Base-by-base conservation (phyloP, 2,113 vertebrate genomes). In the Zonotrichia leucophrys region DNA sequence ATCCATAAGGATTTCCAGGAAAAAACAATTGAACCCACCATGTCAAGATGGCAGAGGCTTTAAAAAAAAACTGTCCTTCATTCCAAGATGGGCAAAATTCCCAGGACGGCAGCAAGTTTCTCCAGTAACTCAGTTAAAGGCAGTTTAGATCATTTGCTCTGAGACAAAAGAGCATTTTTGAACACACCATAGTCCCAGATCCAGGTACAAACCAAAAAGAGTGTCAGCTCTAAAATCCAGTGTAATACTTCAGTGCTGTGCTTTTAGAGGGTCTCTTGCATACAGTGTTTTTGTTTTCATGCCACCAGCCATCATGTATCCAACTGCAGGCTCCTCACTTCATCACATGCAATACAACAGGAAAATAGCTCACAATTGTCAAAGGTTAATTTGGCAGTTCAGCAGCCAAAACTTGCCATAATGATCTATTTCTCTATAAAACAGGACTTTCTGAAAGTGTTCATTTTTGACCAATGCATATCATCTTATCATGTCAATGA, bases 121-220 rank as follows among this genome's bases (percentile, higher is more conserved):
- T 84, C 24, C 89, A 78, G 66, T 37, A 91, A 82, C 47, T 88
- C 63, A 35, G 44, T 22, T 83, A 81, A 95, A 96, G 64, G 39
- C 82, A 92, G 69, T 94, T 96, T 78, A 92, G 73, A 76, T 84
- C 55, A 90, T 94, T 93, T 94, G 56, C 91, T 96, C 79, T 69
- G 84, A 89, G 89, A 92, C 86, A 92, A 90, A 95, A 94, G 73
- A 92, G 50, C 62, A 64, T 90, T 82, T 94, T 64, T 94, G 87
- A 94, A 83, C 78, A 74, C 55, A 56, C 33, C 72, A 20, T 27
- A 89, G 69, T 60, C 56, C 64, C 53, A 62, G 86, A 81, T 56
- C 16, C 58, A 77, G 55, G 35, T 87, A 44, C 64, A 83, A 91
- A 89, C 70, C 53, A 86, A 60, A 80, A 63, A 35, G 14, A 27